Conservation (phyloP, 2,797 vertebrate species). For the Hippopotamyrus pictus region DNA sequence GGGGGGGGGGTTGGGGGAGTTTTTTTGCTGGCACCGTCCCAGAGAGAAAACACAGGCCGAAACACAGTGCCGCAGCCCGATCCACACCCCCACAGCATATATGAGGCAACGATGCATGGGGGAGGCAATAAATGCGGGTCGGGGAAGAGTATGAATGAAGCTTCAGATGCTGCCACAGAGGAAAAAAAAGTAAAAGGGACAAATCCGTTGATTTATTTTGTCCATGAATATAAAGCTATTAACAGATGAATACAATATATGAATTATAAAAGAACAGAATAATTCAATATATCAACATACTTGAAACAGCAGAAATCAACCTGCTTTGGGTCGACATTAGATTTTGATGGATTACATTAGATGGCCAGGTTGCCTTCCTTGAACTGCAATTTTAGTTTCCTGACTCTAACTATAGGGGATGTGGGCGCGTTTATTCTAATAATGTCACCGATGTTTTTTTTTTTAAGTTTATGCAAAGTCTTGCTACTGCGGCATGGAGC, state of each 20-base stretch:
- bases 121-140: background rate
- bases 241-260: background rate
- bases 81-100: background rate
- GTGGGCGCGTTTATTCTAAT: background rate
- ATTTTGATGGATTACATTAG: background rate
- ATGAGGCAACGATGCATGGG: background rate
- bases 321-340: background rate
- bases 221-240: background rate
- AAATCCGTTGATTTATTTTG: background rate
- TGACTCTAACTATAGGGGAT: background rate
- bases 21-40: background rate
- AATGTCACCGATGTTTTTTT: background rate
- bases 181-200: background rate
- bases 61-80: background rate
- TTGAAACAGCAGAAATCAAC: background rate
- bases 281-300: background rate
- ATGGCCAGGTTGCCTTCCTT: background rate
- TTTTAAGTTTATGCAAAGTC: background rate
- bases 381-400: background rate
- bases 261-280: background rate
- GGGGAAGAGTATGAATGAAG: background rate
- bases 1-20: background rate
- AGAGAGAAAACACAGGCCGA: constrained; percentile 8
- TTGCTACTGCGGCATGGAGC: background rate
- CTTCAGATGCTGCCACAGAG: background rate